phyloP scores from a whole-genome alignment of 2,797 vertebrate species.

The Falco cherrug region DNA sequence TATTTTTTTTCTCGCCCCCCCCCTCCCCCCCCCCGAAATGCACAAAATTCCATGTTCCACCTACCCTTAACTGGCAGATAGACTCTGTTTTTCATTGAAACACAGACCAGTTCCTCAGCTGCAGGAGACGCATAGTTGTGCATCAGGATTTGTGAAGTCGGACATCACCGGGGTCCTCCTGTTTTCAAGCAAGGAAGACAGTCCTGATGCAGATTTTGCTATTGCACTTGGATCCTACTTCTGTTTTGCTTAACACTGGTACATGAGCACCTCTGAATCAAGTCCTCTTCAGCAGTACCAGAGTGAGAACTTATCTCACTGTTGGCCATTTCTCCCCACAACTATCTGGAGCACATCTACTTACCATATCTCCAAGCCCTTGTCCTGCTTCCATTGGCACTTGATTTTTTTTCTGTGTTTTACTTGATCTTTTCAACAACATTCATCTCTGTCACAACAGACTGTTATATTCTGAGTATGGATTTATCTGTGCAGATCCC shows the following conservation, averaged over 20 bases:
- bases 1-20: too few relatives aligned
- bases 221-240: neutral
- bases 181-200: neutral
- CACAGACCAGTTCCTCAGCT: neutral
- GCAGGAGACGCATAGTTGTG: neutral
- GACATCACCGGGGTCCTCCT: neutral
- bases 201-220: neutral
- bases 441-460: conserved; percentile 65
- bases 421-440: conserved; percentile 40
- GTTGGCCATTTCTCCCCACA: neutral
- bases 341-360: neutral
- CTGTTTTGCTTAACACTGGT: neutral
- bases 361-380: neutral
- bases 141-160: neutral
- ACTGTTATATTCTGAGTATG: conserved; percentile 50
- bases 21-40: neutral
- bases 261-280: neutral
- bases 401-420: conserved; percentile 21
- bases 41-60: neutral
- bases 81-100: neutral
- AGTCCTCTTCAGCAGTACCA: neutral
- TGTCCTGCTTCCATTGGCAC: neutral
- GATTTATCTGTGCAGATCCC: conserved; percentile 69
- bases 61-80: neutral
- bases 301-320: neutral